Evolutionary conservation across 1,140 invertebrate genomes (phyloP).

Genomic region (Drosophila equinoxialis): DNA sequence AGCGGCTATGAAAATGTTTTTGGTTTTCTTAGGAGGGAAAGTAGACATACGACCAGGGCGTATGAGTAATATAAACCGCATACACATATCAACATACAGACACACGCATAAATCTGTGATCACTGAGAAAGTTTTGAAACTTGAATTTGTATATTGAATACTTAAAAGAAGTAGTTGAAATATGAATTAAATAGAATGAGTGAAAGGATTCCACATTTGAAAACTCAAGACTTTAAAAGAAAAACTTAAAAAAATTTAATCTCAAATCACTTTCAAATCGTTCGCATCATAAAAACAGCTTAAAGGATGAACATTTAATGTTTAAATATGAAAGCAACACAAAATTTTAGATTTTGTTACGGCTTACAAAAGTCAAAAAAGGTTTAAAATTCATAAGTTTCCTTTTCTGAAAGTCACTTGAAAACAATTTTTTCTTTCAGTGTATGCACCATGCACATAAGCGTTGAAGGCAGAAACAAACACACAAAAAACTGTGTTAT

Average conservation of each 20-base stretch:
- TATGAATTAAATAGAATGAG: too few species aligned
- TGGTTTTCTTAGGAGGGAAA: conserved; percentile 56
- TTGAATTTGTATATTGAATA: neutral
- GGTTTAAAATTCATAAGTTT: too few species aligned
- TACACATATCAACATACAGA: neutral
- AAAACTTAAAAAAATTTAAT: too few species aligned
- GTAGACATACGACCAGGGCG: conserved; percentile 52
- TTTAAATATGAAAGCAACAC: too few species aligned
- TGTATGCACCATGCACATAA: neutral
- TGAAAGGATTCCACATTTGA: too few species aligned
- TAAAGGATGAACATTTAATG: too few species aligned
- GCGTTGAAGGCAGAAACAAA: neutral
- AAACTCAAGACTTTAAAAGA: too few species aligned
- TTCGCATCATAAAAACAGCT: too few species aligned
- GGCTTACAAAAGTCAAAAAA: too few species aligned
- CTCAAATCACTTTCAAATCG: too few species aligned
- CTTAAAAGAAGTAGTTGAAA: neutral
- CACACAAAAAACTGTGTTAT: conserved; percentile 64
- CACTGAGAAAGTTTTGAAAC: neutral
- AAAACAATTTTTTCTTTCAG: neutral
- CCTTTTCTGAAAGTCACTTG: neutral
- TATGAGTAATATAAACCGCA: conserved; percentile 58
- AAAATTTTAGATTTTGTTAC: too few species aligned
- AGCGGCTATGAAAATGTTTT: conserved; percentile 20
- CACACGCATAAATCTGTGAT: neutral